These are phyloP conservation scores for Vulpes ferrilata DNA, from an alignment of 2,113 vertebrate genomes.

Conservation along the genomic window DNA sequence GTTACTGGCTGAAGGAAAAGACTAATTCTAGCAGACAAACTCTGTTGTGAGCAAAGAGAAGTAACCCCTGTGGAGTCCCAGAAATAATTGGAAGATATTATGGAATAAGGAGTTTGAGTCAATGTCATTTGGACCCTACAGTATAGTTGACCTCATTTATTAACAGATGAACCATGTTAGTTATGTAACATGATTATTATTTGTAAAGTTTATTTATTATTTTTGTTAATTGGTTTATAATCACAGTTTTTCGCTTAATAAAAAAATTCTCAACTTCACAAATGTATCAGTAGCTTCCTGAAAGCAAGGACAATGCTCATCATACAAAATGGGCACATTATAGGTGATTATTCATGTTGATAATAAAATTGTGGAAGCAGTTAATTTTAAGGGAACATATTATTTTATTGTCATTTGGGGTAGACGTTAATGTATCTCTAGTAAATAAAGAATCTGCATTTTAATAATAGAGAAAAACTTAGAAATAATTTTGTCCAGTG, in stretches of 20 bases:
- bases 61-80: neutral
- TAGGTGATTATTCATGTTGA: neutral
- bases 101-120: neutral
- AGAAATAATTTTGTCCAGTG: neutral
- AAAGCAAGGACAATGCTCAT: constrained; percentile 3
- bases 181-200: neutral
- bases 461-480: neutral
- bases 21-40: neutral
- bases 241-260: neutral
- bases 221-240: constrained; percentile 21
- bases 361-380: neutral
- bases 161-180: neutral
- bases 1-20: neutral
- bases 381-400: neutral
- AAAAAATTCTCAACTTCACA: constrained; percentile 13
- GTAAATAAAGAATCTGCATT: neutral
- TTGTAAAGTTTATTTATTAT: neutral
- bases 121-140: neutral
- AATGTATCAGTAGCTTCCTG: neutral
- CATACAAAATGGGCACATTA: neutral
- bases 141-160: constrained; percentile 35
- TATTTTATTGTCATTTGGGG: neutral
- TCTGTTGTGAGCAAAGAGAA: neutral
- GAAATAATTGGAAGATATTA: constrained; percentile 9
- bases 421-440: neutral